phyloP scores from a whole-genome alignment of 1,140 invertebrate genomes.

The Megalopta genalis region DNA sequence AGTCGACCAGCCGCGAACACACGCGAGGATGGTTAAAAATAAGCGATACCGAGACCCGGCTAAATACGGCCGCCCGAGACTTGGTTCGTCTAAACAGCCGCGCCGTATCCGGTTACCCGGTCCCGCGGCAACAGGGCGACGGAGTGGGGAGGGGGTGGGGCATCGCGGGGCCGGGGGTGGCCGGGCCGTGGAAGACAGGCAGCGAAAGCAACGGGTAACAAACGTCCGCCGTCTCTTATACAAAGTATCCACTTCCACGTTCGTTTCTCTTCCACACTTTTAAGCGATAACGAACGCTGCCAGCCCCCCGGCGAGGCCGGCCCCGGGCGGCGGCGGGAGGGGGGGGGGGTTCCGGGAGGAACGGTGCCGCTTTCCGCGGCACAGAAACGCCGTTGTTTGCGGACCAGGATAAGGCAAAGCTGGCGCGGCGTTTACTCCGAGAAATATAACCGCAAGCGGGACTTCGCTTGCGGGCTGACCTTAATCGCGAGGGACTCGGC shows the following conservation, averaged over 20 bases:
- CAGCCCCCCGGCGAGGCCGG: conserved; percentile 43
- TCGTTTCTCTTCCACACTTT: conserved; percentile 70
- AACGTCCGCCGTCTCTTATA: conserved; percentile 71
- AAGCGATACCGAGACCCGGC: neutral
- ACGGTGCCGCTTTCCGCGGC: neutral
- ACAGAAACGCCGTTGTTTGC: conserved; percentile 4
- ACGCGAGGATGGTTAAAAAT: neutral
- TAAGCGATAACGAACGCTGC: conserved; percentile 71
- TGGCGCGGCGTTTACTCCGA: conserved; percentile 35
- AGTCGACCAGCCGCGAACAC: neutral
- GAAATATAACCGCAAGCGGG: conserved; percentile 22
- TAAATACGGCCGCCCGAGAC: neutral
- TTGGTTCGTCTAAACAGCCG: neutral
- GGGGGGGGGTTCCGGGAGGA: neutral
- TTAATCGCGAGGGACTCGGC: neutral
- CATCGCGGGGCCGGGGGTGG: neutral
- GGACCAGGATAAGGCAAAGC: conserved; percentile 1
- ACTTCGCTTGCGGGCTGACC: neutral
- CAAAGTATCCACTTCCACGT: conserved; percentile 71
- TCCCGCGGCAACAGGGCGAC: neutral
- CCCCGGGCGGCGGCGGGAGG: neutral
- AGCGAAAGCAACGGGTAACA: conserved; percentile 64
- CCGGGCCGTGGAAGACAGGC: conserved; percentile 18
- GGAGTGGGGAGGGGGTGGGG: neutral
- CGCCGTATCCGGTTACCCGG: conserved; percentile 27